Conservation (phyloP, 2,797 vertebrate species). For the Chromobotia macracanthus region DNA sequence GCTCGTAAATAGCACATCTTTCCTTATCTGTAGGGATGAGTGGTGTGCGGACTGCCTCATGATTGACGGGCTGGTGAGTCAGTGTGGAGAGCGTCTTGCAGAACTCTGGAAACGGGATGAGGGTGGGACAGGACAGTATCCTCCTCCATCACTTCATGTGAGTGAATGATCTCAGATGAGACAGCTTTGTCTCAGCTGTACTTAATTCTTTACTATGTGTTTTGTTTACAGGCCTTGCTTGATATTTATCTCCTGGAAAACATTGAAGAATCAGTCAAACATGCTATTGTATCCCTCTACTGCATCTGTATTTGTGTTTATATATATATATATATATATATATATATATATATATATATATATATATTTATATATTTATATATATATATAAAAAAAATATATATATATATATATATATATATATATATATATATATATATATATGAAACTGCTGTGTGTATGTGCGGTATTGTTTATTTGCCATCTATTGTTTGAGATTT, state of each 20-base stretch:
- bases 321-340: neutral
- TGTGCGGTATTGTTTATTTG: constrained; percentile 9
- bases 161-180: constrained; percentile 47
- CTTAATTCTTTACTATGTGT: neutral
- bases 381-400: too few relatives aligned
- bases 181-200: neutral
- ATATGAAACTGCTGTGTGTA: too few relatives aligned
- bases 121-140: constrained; percentile 90
- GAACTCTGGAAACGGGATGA: constrained; percentile 89
- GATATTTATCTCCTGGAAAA: constrained; percentile 91
- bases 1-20: too few relatives aligned
- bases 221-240: constrained; percentile 83
- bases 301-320: neutral
- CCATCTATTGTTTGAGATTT: neutral
- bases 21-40: constrained; percentile 81
- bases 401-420: too few relatives aligned
- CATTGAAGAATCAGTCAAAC: constrained; percentile 86
- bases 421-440: too few relatives aligned
- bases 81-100: constrained; percentile 82
- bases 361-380: too few relatives aligned
- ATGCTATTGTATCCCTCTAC: constrained; percentile 91
- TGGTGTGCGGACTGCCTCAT: constrained; percentile 90
- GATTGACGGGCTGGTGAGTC: constrained; percentile 89
- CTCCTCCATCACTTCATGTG: constrained; percentile 90
- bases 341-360: too few relatives aligned